Conservation (phyloP, 2,888 invertebrate genomes). For the Leptura quadrifasciata region DNA sequence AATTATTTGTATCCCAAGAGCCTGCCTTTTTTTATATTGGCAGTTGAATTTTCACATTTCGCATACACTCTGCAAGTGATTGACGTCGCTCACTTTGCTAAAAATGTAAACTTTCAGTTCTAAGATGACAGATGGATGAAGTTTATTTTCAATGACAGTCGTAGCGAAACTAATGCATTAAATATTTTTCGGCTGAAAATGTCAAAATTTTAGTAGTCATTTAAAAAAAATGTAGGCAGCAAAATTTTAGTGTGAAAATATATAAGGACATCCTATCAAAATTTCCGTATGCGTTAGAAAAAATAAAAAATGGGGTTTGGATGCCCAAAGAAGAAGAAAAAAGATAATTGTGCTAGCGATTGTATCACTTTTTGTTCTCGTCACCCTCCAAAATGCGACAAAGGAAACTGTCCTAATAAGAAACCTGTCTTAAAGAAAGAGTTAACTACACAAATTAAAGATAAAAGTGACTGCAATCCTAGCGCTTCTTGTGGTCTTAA, state of each 20-base stretch:
- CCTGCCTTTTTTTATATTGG: too few species aligned
- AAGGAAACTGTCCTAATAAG: slow-evolving; percentile 61
- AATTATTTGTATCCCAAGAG: too few species aligned
- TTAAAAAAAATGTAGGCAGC: slow-evolving; percentile 23
- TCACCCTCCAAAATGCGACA: too few species aligned
- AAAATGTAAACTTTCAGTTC: too few species aligned
- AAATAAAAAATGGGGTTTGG: slow-evolving; percentile 71
- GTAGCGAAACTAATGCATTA: slow-evolving; percentile 10
- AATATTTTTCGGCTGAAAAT: slow-evolving; percentile 23
- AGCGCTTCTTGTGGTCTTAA: background rate
- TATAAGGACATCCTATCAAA: slow-evolving; percentile 32
- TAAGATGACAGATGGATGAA: too few species aligned
- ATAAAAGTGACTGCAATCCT: background rate
- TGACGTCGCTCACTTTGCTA: too few species aligned
- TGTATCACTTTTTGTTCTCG: too few species aligned
- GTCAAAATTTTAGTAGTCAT: slow-evolving; percentile 45
- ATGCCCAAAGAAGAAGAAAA: slow-evolving; percentile 69
- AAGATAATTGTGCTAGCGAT: too few species aligned
- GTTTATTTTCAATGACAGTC: too few species aligned
- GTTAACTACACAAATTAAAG: background rate
- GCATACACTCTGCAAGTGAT: too few species aligned
- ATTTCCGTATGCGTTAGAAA: slow-evolving; percentile 13
- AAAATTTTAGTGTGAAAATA: slow-evolving; percentile 48
- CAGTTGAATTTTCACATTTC: too few species aligned
- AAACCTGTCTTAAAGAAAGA: slow-evolving; percentile 66